Conservation (phyloP, 2,888 invertebrate genomes). For the Oscheius sp. region DNA sequence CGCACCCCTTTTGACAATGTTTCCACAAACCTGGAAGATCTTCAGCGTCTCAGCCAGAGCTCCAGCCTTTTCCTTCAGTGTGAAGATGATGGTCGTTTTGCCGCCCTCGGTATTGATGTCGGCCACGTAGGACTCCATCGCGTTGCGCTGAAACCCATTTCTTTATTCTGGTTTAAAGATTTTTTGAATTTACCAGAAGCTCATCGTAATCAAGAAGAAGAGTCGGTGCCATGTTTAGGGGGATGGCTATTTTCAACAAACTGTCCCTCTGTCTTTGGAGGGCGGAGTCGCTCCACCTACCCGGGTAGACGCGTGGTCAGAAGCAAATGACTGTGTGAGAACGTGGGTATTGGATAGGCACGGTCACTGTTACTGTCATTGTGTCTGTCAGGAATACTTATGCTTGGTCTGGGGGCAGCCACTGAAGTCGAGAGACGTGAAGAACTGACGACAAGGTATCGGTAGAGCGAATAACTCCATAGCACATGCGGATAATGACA, state of each 20-base stretch:
- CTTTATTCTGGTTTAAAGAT: not conserved
- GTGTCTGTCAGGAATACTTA: not conserved
- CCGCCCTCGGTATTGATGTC: slow-evolving; percentile 65
- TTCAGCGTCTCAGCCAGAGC: slow-evolving; percentile 87
- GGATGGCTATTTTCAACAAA: too few species aligned
- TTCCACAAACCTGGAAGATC: slow-evolving; percentile 83
- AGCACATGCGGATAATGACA: too few species aligned
- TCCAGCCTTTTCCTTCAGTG: slow-evolving; percentile 87
- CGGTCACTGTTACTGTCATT: not conserved
- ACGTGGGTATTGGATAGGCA: not conserved
- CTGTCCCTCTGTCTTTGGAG: not conserved
- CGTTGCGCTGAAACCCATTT: slow-evolving; percentile 59
- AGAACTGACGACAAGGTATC: too few species aligned
- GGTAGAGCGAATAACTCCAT: too few species aligned
- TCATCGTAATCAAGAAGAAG: slow-evolving; percentile 22
- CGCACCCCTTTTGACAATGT: not conserved
- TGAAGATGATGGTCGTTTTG: slow-evolving; percentile 83
- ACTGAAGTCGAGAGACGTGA: too few species aligned
- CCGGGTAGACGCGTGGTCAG: not conserved
- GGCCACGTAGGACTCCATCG: slow-evolving; percentile 73
- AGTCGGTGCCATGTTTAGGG: slow-evolving; percentile 26
- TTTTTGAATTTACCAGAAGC: slow-evolving; percentile 13
- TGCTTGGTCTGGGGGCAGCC: too few species aligned
- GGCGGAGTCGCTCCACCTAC: slow-evolving; percentile 18
- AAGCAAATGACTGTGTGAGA: not conserved